Conservation (phyloP, 2,888 invertebrate species). For the Lymantria monacha region DNA sequence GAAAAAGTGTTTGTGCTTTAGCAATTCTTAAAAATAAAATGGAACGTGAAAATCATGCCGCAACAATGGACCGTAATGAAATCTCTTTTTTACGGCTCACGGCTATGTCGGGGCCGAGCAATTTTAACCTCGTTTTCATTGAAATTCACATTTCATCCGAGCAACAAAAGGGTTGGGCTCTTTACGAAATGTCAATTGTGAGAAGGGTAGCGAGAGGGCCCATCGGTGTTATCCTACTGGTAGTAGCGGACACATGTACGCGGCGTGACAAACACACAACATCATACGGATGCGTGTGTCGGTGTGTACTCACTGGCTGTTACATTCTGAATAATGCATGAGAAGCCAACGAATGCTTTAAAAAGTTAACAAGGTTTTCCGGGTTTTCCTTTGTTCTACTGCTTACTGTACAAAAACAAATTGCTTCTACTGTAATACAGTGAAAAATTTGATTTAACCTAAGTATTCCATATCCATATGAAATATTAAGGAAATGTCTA, state of each 20-base stretch:
- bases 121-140: conserved; percentile 75
- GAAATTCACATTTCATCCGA: conserved; percentile 73
- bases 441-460: conserved; percentile 43
- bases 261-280: conserved; percentile 51
- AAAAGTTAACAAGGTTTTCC: conserved; percentile 79
- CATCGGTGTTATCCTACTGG: conserved; percentile 49
- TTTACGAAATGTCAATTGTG: conserved; percentile 73
- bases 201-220: conserved; percentile 55
- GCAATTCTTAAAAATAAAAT: conserved; percentile 63
- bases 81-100: conserved; percentile 48
- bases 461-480: conserved; percentile 5
- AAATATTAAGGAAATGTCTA: not conserved
- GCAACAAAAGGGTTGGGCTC: conserved; percentile 70
- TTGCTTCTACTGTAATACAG: conserved; percentile 55
- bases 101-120: conserved; percentile 59
- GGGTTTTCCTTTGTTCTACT: conserved; percentile 74
- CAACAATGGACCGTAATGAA: conserved; percentile 71
- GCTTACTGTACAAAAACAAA: conserved; percentile 66
- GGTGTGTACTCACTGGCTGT: conserved; percentile 46
- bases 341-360: conserved; percentile 72
- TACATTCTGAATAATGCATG: conserved; percentile 68
- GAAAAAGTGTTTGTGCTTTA: conserved; percentile 53
- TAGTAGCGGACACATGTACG: conserved; percentile 51
- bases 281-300: conserved; percentile 36
- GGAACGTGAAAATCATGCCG: conserved; percentile 69